Base-by-base conservation (phyloP, 2,113 vertebrate species). In the Corapipo altera region DNA sequence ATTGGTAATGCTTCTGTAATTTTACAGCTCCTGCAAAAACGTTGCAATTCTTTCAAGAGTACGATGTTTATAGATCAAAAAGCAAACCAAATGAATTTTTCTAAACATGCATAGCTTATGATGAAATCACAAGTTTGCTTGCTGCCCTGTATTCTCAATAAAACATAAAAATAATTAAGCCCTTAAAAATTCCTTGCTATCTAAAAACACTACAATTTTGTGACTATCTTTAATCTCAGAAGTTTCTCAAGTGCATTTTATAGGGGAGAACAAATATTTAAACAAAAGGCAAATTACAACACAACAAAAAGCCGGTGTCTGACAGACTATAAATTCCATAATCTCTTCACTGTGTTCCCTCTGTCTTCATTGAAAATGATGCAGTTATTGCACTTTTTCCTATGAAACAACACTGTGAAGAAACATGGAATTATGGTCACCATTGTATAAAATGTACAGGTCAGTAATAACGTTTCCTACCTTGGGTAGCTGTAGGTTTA, bases 401-500 rank as follows among this genome's bases (percentile, higher is more conserved):
- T 59, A n/a, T 81, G 78, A 93, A 94, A 54, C 41, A 92, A 27
- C 37, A 48, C 52, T 73, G 21, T 41, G 24, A 91, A 93, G 51
- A 75, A 89, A 62, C 1, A 15, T 3, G 17, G 39, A 83, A 33
- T 49, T 82, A 37, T 11, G 19, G 26, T 48, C 49, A 70, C 37
- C 57, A 41, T 24, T 54, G 33, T 37, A 70, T 62, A 94, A 89
- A 94, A 94, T 3, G 48, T 59, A 92, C 22, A 48, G 52, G 51
- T 93, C 81, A 73, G 59, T 81, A 86, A 93, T 39, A 95, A 67
- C 1, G 5, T 86, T 78, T 95, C 96, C 81, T 97, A 97, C 97
- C 97, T 97, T 85, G 46, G 37, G 43, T 74, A 64, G 89, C 85
- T 91, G 91, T 84, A 89, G 91, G 57, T 95, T 97, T 96, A 94